Evolutionary conservation across 2,113 vertebrate species (phyloP).

Genomic region (Cardinalis cardinalis): DNA sequence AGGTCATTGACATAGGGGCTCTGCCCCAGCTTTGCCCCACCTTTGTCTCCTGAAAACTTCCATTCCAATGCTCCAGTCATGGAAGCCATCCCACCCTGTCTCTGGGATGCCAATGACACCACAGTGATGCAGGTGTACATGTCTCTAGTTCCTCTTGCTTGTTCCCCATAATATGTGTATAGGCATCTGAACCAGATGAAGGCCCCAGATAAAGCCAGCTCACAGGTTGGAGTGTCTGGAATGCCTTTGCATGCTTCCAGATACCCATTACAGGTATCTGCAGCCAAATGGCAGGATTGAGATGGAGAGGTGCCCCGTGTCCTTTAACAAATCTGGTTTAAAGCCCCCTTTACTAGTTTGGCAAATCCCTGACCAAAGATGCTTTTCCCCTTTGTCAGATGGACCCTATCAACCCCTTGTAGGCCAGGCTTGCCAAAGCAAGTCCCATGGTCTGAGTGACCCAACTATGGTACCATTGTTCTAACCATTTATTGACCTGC

Average conservation of each 20-base stretch:
- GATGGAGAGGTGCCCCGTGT: accelerated
- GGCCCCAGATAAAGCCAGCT: no score
- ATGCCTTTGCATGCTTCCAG: neutral
- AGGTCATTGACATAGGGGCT: neutral
- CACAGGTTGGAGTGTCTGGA: neutral
- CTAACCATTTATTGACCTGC: neutral
- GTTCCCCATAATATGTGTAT: no score
- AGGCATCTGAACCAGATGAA: neutral
- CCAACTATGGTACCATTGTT: neutral
- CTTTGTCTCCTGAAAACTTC: neutral
- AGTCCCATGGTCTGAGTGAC: neutral
- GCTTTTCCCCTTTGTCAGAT: neutral
- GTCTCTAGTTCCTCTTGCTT: neutral
- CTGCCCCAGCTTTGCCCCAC: neutral
- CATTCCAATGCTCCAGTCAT: neutral
- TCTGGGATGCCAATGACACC: neutral
- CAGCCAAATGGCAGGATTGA: neutral
- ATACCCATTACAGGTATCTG: neutral
- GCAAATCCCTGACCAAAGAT: neutral
- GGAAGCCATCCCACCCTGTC: neutral
- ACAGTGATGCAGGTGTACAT: no score
- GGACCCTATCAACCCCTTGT: no score
- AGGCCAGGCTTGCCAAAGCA: neutral
- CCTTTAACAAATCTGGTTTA: neutral
- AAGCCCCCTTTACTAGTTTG: neutral